A percentile compares a stretch with the other conserved stretches of the same genome.
These are phyloP conservation scores for Nomada ruficornis DNA, from an alignment of 2,888 invertebrate genomes.

Conservation along the genomic window DNA sequence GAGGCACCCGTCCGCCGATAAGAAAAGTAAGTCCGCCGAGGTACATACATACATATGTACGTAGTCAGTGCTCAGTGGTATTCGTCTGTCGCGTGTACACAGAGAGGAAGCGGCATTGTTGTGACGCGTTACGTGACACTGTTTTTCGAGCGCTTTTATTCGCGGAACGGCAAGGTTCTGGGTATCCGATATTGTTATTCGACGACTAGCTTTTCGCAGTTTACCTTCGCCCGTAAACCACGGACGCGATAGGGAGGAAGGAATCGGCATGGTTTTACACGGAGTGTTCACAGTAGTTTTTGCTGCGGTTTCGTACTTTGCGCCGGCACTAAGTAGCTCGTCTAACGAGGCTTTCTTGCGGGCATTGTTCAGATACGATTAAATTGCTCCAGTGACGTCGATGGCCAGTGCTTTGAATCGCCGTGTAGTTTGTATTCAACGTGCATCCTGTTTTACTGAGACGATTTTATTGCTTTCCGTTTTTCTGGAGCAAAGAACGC, in stretches of 20 bases:
- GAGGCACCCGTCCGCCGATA: background rate
- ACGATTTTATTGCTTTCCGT: background rate
- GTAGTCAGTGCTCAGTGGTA: background rate
- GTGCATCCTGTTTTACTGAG: background rate
- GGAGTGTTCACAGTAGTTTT: conserved; percentile 11
- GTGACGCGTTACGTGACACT: conserved; percentile 44
- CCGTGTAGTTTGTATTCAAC: background rate
- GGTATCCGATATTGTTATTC: conserved; percentile 9
- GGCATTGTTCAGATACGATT: background rate
- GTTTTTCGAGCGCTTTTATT: conserved; percentile 33
- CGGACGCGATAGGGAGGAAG: no score
- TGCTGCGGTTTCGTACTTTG: background rate
- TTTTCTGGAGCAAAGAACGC: background rate
- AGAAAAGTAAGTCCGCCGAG: conserved; percentile 12
- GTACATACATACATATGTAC: no score
- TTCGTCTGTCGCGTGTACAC: conserved; percentile 6
- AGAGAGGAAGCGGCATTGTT: conserved; percentile 5
- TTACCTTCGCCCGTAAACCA: background rate
- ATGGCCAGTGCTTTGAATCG: background rate
- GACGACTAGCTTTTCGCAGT: background rate
- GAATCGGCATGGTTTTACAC: conserved; percentile 7
- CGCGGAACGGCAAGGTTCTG: conserved; percentile 31
- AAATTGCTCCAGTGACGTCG: background rate
- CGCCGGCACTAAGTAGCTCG: background rate
- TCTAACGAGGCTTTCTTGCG: conserved; percentile 5